Percentiles rank a stretch among this genome's conserved stretches.
Conservation (phyloP, 1,140 invertebrate species). For the Lordiphosa stackelbergi region DNA sequence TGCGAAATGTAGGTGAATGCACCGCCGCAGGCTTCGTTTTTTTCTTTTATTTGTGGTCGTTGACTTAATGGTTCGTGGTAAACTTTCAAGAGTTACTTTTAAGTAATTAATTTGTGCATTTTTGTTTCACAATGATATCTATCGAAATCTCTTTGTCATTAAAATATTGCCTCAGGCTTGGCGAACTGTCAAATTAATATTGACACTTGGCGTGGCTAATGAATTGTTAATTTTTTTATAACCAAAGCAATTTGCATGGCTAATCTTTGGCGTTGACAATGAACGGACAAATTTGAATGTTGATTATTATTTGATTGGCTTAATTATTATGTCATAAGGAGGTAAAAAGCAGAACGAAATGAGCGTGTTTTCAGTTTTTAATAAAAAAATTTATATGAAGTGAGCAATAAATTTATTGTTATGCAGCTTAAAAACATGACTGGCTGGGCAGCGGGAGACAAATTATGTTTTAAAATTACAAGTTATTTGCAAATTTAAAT, state of each 20-base stretch:
- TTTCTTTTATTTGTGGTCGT: slow-evolving; percentile 23
- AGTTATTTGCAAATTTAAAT: too few species aligned
- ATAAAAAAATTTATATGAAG: too few species aligned
- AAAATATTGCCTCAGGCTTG: slow-evolving; percentile 1
- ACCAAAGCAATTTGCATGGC: slow-evolving; percentile 47
- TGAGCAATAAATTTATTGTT: too few species aligned
- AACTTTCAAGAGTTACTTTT: slow-evolving; percentile 31
- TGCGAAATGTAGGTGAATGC: slow-evolving; percentile 69
- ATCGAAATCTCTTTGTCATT: too few species aligned
- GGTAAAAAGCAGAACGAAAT: too few species aligned
- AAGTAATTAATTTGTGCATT: not conserved
- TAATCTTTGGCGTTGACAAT: slow-evolving; percentile 41
- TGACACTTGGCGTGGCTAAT: slow-evolving; percentile 18
- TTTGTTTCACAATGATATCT: too few species aligned
- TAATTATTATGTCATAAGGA: slow-evolving; percentile 18
- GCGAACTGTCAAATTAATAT: slow-evolving; percentile 21
- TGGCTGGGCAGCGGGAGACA: too few species aligned
- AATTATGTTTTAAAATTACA: too few species aligned
- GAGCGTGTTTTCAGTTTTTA: too few species aligned
- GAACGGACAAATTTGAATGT: slow-evolving; percentile 45
- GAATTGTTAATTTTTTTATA: slow-evolving; percentile 39
- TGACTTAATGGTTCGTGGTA: slow-evolving; percentile 44
- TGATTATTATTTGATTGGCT: slow-evolving; percentile 22
- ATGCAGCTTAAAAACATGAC: too few species aligned
- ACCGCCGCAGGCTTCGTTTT: slow-evolving; percentile 37